Percentiles rank a stretch among this genome's conserved stretches.
Evolutionary conservation across 1,140 invertebrate genomes (phyloP).

Genomic region (Phymastichus coffea): DNA sequence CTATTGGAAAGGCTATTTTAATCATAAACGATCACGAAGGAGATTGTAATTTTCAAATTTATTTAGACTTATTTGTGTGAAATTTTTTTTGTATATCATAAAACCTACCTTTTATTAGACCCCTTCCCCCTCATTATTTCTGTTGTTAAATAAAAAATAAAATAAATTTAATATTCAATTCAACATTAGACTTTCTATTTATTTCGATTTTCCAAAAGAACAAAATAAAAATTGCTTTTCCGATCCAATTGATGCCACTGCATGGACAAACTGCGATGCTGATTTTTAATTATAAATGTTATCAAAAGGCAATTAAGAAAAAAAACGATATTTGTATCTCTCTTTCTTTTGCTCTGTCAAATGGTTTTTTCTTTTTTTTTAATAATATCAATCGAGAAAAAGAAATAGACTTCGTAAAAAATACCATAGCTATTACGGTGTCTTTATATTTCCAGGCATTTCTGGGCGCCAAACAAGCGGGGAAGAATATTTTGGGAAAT

Average conservation of each 20-base stretch:
- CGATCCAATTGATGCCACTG: conserved; percentile 20
- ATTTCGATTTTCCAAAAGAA: not conserved
- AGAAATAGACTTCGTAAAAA: conserved; percentile 8
- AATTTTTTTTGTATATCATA: conserved; percentile 35
- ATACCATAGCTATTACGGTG: conserved; percentile 40
- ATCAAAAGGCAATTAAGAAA: no score
- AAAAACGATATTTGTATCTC: conserved; percentile 39
- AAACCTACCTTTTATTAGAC: conserved; percentile 20
- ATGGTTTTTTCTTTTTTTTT: conserved; percentile 26
- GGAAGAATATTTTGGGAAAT: conserved; percentile 58
- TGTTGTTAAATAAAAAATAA: conserved; percentile 21
- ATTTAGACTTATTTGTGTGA: conserved; percentile 28
- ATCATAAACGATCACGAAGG: conserved; percentile 71
- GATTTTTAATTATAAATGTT: not conserved
- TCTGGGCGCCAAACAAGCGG: conserved; percentile 49
- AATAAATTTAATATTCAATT: no score
- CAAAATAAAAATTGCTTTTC: conserved; percentile 21
- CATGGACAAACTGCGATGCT: conserved; percentile 28
- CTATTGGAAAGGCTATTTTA: conserved; percentile 76
- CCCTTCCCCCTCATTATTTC: no score
- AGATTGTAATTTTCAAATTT: conserved; percentile 46
- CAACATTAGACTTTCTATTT: not conserved
- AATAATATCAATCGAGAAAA: conserved; percentile 15
- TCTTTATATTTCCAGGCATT: conserved; percentile 58
- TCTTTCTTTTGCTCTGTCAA: conserved; percentile 29